Conservation (phyloP, 2,797 vertebrate species). For the Galagoides demidoff region DNA sequence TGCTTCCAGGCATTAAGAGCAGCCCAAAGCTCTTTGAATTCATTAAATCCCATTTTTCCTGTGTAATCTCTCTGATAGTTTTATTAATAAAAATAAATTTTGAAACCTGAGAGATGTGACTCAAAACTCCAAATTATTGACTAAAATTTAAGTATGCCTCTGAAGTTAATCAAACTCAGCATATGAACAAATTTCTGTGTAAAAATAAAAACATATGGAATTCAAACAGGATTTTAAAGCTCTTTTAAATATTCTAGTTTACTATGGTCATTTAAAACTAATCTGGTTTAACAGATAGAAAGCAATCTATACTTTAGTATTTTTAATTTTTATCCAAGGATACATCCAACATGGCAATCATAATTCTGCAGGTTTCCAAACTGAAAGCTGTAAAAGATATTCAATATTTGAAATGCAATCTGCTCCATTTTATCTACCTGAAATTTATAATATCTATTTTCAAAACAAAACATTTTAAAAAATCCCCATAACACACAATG, state of each 20-base stretch:
- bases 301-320: not conserved
- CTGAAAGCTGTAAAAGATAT: conserved; percentile 91
- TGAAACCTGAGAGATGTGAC: not conserved
- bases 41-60: conserved; percentile 95
- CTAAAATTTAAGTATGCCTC: conserved; percentile 7
- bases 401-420: conserved; percentile 54
- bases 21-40: conserved; percentile 94
- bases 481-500: not conserved
- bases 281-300: conserved; percentile 42
- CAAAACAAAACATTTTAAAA: conserved; percentile 57
- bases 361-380: conserved; percentile 94
- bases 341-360: conserved; percentile 96
- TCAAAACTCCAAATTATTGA: not conserved
- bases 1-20: conserved; percentile 95
- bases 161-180: not conserved
- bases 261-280: conserved; percentile 6
- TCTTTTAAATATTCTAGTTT: conserved; percentile 57
- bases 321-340: conserved; percentile 87
- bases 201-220: not conserved
- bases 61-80: conserved; percentile 90
- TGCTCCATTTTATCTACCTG: conserved; percentile 19
- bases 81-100: conserved; percentile 83
- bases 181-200: not conserved
- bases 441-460: conserved; percentile 54
- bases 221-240: conserved; percentile 48